phyloP scores from a whole-genome alignment of 2,888 invertebrate genomes.

The Pseudeuparius sepicola region DNA sequence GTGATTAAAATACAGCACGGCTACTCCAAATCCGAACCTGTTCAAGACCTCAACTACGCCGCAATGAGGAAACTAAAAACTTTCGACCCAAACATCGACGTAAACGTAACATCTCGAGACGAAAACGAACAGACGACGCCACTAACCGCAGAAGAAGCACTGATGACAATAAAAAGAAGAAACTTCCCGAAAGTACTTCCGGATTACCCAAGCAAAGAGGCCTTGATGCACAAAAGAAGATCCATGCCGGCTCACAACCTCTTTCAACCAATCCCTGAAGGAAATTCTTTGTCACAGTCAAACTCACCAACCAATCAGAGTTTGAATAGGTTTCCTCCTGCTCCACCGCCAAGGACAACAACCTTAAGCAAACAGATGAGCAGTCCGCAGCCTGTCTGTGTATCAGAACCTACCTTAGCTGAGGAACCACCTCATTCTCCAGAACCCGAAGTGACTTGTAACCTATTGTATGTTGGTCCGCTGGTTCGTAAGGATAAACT shows the following conservation, averaged over 20 bases:
- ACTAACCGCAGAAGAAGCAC: conserved; percentile 58
- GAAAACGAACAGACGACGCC: conserved; percentile 39
- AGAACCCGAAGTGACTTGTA: conserved; percentile 43
- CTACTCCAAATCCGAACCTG: conserved; percentile 60
- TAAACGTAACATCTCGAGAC: conserved; percentile 68
- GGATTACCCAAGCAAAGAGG: conserved; percentile 49
- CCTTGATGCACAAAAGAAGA: conserved; percentile 44
- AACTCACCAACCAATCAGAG: conserved; percentile 32
- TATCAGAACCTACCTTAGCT: conserved; percentile 39
- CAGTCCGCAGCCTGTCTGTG: conserved; percentile 35
- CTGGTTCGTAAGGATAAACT: conserved; percentile 40
- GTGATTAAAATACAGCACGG: conserved; percentile 49
- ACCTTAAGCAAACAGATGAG: conserved; percentile 50
- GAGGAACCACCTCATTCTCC: conserved; percentile 40
- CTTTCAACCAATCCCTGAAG: conserved; percentile 32
- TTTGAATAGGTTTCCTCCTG: conserved; percentile 46
- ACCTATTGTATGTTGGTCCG: conserved; percentile 47
- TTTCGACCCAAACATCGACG: conserved; percentile 43
- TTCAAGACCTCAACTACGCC: conserved; percentile 42
- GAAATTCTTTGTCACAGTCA: conserved; percentile 30
- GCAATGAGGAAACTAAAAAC: conserved; percentile 32
- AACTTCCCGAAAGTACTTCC: conserved; percentile 81
- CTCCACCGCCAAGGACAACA: conserved; percentile 65
- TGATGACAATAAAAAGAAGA: conserved; percentile 61
- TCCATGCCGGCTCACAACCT: conserved; percentile 49